These are phyloP conservation scores for Proctacanthus coquilletti DNA, from an alignment of 1,140 invertebrate genomes.

Conservation along the genomic window DNA sequence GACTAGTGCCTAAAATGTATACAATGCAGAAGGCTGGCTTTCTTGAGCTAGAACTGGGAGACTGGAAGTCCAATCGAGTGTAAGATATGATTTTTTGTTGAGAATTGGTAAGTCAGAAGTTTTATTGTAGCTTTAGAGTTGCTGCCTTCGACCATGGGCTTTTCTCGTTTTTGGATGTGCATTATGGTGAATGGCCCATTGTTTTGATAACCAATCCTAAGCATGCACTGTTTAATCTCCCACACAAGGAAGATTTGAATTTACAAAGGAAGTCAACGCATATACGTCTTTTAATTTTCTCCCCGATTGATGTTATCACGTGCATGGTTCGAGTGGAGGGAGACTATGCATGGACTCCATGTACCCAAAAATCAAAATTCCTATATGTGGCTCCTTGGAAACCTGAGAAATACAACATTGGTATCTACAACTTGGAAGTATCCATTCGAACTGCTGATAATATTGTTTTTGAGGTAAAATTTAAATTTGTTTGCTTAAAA, in stretches of 20 bases:
- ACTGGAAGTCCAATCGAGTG: slow-evolving; percentile 88
- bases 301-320: slow-evolving; percentile 39
- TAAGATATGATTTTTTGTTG: slow-evolving; percentile 30
- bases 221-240: slow-evolving; percentile 55
- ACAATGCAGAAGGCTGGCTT: slow-evolving; percentile 68
- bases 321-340: slow-evolving; percentile 52
- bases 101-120: slow-evolving; percentile 2
- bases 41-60: slow-evolving; percentile 78
- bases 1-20: slow-evolving; percentile 71
- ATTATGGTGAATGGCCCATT: slow-evolving; percentile 64
- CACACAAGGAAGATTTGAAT: slow-evolving; percentile 53
- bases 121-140: slow-evolving; percentile 51
- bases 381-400: slow-evolving; percentile 61
- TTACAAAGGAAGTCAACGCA: slow-evolving; percentile 57
- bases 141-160: slow-evolving; percentile 76
- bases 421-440: slow-evolving; percentile 55
- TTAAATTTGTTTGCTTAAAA: not conserved
- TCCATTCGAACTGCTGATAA: slow-evolving; percentile 37
- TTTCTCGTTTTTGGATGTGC: slow-evolving; percentile 74
- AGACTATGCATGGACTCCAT: slow-evolving; percentile 42
- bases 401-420: slow-evolving; percentile 42
- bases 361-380: slow-evolving; percentile 43
- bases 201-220: slow-evolving; percentile 82
- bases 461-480: slow-evolving; percentile 16
- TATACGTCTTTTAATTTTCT: slow-evolving; percentile 66